Evolutionary conservation across 2,888 invertebrate species (phyloP), one percentile per base, ranked within the genome.

Genomic region (Muschampia plurimacula): DNA sequence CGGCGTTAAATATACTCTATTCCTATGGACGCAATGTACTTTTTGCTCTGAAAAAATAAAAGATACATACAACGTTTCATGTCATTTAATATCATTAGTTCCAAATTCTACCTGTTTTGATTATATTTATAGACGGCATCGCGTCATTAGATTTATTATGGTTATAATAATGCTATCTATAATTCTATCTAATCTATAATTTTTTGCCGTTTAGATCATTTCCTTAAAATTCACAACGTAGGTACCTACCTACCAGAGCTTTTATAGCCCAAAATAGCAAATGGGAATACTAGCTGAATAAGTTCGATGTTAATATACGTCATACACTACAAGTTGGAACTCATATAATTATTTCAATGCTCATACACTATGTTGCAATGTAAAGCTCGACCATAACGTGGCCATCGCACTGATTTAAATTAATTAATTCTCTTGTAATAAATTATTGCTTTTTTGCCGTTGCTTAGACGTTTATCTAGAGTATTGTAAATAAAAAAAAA

Each of bases 61-160:
- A 41, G 71, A 55, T 55, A 71, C 75, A 77, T 89, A 84, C 39
- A 78, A 63, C 82, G 72, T 86, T 88, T 73, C 71, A 68, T 63
- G 69, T 72, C 73, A 72, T 60, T 44, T 49, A 68, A 69, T 78
- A 74, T 88, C 90, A 92, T 91, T 90, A 92, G 90, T 87, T 89
- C 89, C 80, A 88, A 92, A 90, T 88, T 93, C 92, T 94, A 94
- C 94, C 94, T 94, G 94, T 93, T 89, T 83, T 89, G 89, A 92
- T 93, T 83, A 86, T 87, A 89, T 88, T 93, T 93, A 93, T 93
- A 92, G 92, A 89, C 83, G 90, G 88, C 90, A 90, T 93, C 92
- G 90, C 92, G 92, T 93, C 92, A 93, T 93, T 93, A 93, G 92
- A 94, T 94, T 94, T 94, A 93, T 93, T 91, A 89, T 93, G 86